Conservation (phyloP, 2,888 invertebrate genomes). For the Calliopum simillimum region DNA sequence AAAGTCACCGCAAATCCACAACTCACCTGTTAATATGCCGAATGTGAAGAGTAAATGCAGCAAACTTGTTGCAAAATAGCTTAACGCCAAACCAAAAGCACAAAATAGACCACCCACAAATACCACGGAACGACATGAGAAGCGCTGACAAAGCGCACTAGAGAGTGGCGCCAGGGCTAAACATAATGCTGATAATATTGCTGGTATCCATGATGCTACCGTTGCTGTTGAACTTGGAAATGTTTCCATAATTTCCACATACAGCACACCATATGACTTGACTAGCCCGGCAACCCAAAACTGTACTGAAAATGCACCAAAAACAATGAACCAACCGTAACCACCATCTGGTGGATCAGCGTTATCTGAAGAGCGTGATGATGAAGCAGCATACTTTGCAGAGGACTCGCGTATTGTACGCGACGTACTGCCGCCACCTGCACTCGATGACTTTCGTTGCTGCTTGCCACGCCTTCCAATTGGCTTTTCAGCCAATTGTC, state of each 20-base stretch:
- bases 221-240: slow-evolving; percentile 81
- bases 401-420: slow-evolving; percentile 44
- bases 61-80: slow-evolving; percentile 78
- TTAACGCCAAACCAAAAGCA: slow-evolving; percentile 76
- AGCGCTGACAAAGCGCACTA: slow-evolving; percentile 78
- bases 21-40: slow-evolving; percentile 77
- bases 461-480: slow-evolving; percentile 47
- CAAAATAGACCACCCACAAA: slow-evolving; percentile 80
- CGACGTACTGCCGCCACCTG: slow-evolving; percentile 44
- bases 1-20: not conserved
- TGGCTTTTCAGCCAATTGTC: slow-evolving; percentile 50
- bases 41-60: slow-evolving; percentile 78
- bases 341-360: slow-evolving; percentile 77
- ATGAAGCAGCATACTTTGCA: slow-evolving; percentile 51
- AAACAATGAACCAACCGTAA: slow-evolving; percentile 82
- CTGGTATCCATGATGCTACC: slow-evolving; percentile 84
- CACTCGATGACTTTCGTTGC: slow-evolving; percentile 43
- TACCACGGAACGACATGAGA: slow-evolving; percentile 77
- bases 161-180: slow-evolving; percentile 81
- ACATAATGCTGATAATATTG: slow-evolving; percentile 80
- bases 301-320: slow-evolving; percentile 83
- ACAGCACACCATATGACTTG: slow-evolving; percentile 84
- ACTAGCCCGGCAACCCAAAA: slow-evolving; percentile 85
- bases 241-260: slow-evolving; percentile 83
- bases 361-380: slow-evolving; percentile 59